Conservation (phyloP, 37 sponge, comb jelly and placozoan species). For the Dysidea cf. avara region DNA sequence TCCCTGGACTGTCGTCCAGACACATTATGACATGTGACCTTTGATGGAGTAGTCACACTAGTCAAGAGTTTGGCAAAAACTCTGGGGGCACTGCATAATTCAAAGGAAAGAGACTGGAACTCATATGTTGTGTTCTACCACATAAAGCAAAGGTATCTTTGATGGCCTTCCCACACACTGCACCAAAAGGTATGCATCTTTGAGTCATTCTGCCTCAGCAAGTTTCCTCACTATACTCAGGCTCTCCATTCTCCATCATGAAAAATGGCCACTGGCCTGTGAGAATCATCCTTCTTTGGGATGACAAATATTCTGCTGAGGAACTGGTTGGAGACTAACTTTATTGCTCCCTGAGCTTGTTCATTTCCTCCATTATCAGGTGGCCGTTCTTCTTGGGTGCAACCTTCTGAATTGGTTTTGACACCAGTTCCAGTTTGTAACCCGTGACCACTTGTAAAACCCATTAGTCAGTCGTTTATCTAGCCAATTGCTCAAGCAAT, state of each 20-base stretch:
- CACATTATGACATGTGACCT: too few relatives aligned
- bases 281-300: constrained; percentile 11
- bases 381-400: background rate
- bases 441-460: background rate
- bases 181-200: too few relatives aligned
- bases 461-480: background rate
- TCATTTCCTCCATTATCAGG: too few relatives aligned
- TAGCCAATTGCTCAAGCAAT: background rate
- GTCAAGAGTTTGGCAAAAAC: constrained; percentile 30
- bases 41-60: too few relatives aligned
- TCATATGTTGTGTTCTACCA: background rate
- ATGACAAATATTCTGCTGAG: constrained; percentile 3
- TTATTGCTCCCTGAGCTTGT: too few relatives aligned
- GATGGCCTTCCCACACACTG: too few relatives aligned
- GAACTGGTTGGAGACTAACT: constrained; percentile 1
- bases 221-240: too few relatives aligned
- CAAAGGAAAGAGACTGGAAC: too few relatives aligned
- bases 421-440: background rate
- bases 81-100: background rate
- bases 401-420: too few relatives aligned
- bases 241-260: too few relatives aligned
- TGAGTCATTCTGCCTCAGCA: too few relatives aligned
- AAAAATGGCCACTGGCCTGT: too few relatives aligned
- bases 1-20: constrained; percentile 24
- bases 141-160: background rate